Evolutionary conservation across 2,113 vertebrate genomes (phyloP), one percentile per base, ranked within the genome.

Genomic region (Lepisosteus osseus): DNA sequence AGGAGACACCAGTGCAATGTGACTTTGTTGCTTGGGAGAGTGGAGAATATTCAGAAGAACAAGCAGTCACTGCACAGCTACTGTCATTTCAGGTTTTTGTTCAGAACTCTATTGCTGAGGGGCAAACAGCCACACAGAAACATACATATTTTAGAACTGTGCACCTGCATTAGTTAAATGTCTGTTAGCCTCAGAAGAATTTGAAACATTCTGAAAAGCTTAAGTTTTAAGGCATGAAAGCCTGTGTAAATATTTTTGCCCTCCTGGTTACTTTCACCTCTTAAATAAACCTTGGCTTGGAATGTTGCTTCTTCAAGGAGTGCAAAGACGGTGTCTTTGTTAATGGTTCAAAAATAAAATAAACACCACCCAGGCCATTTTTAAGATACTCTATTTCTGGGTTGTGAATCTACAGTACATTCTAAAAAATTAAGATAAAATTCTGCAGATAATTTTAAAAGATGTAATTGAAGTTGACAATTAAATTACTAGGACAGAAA

Each of bases 101-200:
- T 72, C 62, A 55, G 64, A 65, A 3, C 11, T 8, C 1, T 15
- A 14, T n/a, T 40, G 3, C 63, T 40, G 4, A 74, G 70, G 65
- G 40, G 40, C 72, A 76, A 70, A 73, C 15, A 74, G 29, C 51
- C 54, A 42, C 3, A 13, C 17, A 15, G 15, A 41, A 14, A 15
- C 47, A 54, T 9, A 41, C 11, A 42, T 29, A 44, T 7, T 55
- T 67, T 40, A 70, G 29, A 2, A 6, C 41, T 71, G 74, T 79
- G 75, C 74, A 80, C 78, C 79, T 85, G 81, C 61, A 68, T 62
- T 59, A 47, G 57, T 54, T 54, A 74, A 73, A 74, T 42, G 40
- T 57, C 9, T 68, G 3, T 69, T n/a, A 69, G 59, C 47, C 13
- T 9, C 29, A 68, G 42, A 79, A 70, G 64, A 77, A 83, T 85